phyloP scores from a whole-genome alignment of 2,888 invertebrate species.

The Drosophila borealis region DNA sequence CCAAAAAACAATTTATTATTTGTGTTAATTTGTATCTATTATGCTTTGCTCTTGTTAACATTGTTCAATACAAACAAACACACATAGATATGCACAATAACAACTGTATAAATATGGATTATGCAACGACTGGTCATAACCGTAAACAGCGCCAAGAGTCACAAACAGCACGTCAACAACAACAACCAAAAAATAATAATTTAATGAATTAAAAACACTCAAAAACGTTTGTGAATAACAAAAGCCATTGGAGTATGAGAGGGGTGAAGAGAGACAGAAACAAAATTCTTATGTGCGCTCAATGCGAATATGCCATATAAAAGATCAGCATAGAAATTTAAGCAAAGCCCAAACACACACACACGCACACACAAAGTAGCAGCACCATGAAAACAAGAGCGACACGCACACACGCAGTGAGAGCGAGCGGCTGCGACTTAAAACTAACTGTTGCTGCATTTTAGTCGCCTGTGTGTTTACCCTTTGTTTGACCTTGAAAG shows the following conservation, averaged over 20 bases:
- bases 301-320: slow-evolving; percentile 17
- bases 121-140: slow-evolving; percentile 29
- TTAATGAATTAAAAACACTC: slow-evolving; percentile 34
- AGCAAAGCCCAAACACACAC: slow-evolving; percentile 7
- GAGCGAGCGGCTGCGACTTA: slow-evolving; percentile 21
- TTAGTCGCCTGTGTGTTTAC: slow-evolving; percentile 43
- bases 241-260: background rate
- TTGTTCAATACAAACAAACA: slow-evolving; percentile 1
- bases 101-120: slow-evolving; percentile 43
- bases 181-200: slow-evolving; percentile 23
- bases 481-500: slow-evolving; percentile 74
- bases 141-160: slow-evolving; percentile 12
- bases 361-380: background rate
- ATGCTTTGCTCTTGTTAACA: slow-evolving; percentile 11
- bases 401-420: background rate
- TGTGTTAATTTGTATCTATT: slow-evolving; percentile 3
- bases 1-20: background rate
- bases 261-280: background rate
- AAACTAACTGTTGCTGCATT: slow-evolving; percentile 70
- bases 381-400: background rate
- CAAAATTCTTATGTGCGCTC: slow-evolving; percentile 3
- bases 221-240: background rate
- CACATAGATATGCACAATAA: slow-evolving; percentile 10
- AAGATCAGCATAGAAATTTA: slow-evolving; percentile 15
- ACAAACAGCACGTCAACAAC: background rate